A percentile compares a stretch with the other conserved stretches of the same genome.
Conservation (phyloP, 2,113 vertebrate species). For the mouse (Mus musculus) region GRCm39 chr3:54960501-54961000, state of each 20-base stretch:
- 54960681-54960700: background rate
- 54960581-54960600: background rate
- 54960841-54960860: background rate
- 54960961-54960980: background rate
- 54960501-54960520: background rate
- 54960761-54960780: background rate
- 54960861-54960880: background rate
- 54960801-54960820: background rate
- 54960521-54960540: background rate
- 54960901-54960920: background rate
- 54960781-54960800: background rate
- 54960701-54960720: background rate
- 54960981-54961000: background rate
- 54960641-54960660: too few relatives aligned
- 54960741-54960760: background rate
- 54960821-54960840: background rate
- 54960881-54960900: background rate
- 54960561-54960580: background rate
- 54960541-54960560: background rate
- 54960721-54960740: background rate
- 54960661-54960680: background rate
- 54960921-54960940: conserved; percentile 20
- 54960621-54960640: background rate
- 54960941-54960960: conserved; percentile 1
- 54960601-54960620: background rate